Evolutionary conservation across 2,113 vertebrate genomes (phyloP), one percentile per base, ranked within the genome.

Genomic region (Hippocampus guttulatus): DNA sequence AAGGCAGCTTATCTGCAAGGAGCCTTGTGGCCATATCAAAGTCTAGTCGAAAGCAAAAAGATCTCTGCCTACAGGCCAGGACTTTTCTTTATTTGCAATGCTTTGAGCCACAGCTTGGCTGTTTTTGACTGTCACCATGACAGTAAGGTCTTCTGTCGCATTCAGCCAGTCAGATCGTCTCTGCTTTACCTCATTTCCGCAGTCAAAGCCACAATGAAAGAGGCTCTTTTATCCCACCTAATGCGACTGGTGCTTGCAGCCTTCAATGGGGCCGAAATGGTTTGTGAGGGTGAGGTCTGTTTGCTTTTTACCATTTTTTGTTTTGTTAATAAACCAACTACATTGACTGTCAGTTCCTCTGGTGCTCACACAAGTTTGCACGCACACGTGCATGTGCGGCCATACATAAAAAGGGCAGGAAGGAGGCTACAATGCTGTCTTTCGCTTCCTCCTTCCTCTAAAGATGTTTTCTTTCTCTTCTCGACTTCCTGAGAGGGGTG

Each of bases 401-500:
- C 57, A 71, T 67, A 70, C 83, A 92, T 86, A 91, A 91, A 87
- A 80, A 85, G 78, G 91, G 55, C 90, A 92, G 92, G 90, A 92
- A 92, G 80, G 85, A 92, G 80, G 85, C 78, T 30, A 92, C 89
- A 93, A 92, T 92, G 81, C 79, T 78, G 79, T 84, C 84, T 85
- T 85, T 84, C 90, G 85, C 87, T 84, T 75, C 82, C 84, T 89
- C 88, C 87, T 87, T 84, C 6, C 43, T 43, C 64, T 21, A 7
- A 45, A 38, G 33, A 38, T 6, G n/a, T 76, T 64, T 81, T 84
- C 74, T 73, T 77, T 84, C 84, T 82, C 79, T 85, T 76, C 85
- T 89, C 88, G 87, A 91, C 90, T 92, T 92, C 91, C 92, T 92
- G 90, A 88, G 91, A 88, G 87, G 86, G 84, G 87, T 91, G 88